Evolutionary conservation across 2,888 invertebrate species (phyloP).

Genomic region (Yponomeuta plumbellus): DNA sequence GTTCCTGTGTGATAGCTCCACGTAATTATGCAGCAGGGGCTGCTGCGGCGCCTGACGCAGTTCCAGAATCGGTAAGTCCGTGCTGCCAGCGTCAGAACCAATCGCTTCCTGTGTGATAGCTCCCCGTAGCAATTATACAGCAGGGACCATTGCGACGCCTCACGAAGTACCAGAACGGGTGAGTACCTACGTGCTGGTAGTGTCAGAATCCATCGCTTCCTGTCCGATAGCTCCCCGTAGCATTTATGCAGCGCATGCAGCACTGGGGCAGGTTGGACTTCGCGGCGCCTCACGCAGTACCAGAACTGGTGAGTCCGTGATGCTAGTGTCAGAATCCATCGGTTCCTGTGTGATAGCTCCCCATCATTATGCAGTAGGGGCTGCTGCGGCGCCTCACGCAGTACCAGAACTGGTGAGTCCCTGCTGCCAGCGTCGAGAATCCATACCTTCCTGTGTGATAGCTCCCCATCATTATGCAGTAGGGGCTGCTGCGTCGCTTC

Average conservation of each 20-base stretch:
- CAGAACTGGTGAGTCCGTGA: conserved; percentile 74
- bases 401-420: conserved; percentile 90
- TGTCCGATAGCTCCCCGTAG: conserved; percentile 36
- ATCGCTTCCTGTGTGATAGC: conserved; percentile 85
- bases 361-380: conserved; percentile 87
- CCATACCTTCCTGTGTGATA: conserved; percentile 83
- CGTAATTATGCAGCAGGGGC: conserved; percentile 87
- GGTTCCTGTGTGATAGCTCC: conserved; percentile 89
- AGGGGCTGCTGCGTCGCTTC: conserved; percentile 86
- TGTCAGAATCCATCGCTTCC: background rate
- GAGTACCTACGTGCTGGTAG: conserved; percentile 41
- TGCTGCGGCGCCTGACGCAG: conserved; percentile 87
- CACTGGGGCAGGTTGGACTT: conserved; percentile 84
- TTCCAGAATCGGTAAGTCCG: conserved; percentile 90
- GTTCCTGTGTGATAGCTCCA: conserved; percentile 90
- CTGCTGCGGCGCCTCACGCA: conserved; percentile 89
- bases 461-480: conserved; percentile 88
- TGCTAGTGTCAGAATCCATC: no score
- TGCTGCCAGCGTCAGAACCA: background rate
- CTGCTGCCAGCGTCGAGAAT: background rate
- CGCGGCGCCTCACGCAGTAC: conserved; percentile 70
- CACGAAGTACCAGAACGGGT: conserved; percentile 66
- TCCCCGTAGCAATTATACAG: conserved; percentile 84
- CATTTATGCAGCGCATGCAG: conserved; percentile 85
- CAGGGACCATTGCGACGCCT: conserved; percentile 87